phyloP scores from a whole-genome alignment of 2,888 invertebrate genomes.

The Lochmaea capreae region DNA sequence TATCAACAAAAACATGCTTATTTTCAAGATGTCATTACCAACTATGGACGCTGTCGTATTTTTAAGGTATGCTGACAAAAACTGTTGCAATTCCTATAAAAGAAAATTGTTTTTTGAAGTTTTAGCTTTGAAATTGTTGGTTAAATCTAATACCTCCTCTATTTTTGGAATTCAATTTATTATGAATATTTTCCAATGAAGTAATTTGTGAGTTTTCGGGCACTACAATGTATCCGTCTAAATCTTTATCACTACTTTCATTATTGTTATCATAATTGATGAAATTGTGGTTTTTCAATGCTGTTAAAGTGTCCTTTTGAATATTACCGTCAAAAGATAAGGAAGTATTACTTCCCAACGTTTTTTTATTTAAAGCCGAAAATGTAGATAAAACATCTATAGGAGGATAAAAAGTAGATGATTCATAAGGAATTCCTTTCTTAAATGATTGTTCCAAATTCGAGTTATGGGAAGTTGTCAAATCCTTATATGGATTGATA shows the following conservation, averaged over 20 bases:
- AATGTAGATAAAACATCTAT: slow-evolving; percentile 24
- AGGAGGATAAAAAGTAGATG: slow-evolving; percentile 23
- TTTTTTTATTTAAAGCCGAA: slow-evolving; percentile 7
- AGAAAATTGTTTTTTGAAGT: too few species aligned
- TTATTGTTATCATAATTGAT: too few species aligned
- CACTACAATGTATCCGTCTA: not conserved
- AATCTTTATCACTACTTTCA: slow-evolving; percentile 3
- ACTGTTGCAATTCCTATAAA: too few species aligned
- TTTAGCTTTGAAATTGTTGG: too few species aligned
- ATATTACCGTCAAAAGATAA: not conserved
- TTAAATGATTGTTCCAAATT: not conserved
- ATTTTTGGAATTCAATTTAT: not conserved
- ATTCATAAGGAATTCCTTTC: not conserved
- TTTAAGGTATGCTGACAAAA: too few species aligned
- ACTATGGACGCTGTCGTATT: too few species aligned
- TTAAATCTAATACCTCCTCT: slow-evolving; percentile 1
- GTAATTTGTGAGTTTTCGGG: not conserved
- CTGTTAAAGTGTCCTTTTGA: not conserved
- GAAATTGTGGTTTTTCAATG: not conserved
- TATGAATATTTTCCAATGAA: not conserved
- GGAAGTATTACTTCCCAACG: not conserved
- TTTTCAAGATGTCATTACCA: too few species aligned
- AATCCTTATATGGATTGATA: slow-evolving; percentile 7
- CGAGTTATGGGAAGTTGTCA: slow-evolving; percentile 2
- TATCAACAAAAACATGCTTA: too few species aligned